Evolutionary conservation across 2,888 invertebrate species (phyloP).

Genomic region (Blera fallax): DNA sequence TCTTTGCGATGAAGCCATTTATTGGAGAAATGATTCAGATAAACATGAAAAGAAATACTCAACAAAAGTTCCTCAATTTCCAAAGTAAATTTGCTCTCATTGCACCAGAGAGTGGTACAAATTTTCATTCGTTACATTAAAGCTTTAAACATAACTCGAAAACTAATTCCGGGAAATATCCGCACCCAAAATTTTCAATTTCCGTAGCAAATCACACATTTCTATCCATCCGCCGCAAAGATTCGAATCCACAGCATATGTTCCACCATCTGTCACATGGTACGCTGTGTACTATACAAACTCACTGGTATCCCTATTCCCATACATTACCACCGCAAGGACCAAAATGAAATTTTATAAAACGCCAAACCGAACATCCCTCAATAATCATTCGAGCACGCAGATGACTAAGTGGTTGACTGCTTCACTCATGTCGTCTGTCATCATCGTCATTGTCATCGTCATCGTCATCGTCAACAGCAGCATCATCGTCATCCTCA

Average conservation of each 20-base stretch:
- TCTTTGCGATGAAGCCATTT: too few relatives aligned
- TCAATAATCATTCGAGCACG: constrained; percentile 20
- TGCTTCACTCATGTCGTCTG: constrained; percentile 37
- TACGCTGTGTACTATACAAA: not conserved
- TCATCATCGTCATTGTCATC: constrained; percentile 21
- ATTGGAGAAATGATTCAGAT: too few relatives aligned
- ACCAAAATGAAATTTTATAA: constrained; percentile 18
- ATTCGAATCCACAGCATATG: not conserved
- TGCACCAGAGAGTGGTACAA: too few relatives aligned
- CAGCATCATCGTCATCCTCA: not conserved
- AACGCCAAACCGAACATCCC: constrained; percentile 28
- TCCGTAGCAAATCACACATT: not conserved
- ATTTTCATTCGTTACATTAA: not conserved
- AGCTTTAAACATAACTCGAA: not conserved
- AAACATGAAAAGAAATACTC: too few relatives aligned
- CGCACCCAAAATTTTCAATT: not conserved
- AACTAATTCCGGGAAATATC: not conserved
- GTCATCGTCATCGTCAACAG: constrained; percentile 6
- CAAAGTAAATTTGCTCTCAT: not conserved
- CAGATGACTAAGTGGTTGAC: constrained; percentile 56
- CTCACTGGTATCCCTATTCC: not conserved
- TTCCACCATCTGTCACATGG: constrained; percentile 9
- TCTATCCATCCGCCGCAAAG: not conserved
- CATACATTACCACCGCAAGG: not conserved
- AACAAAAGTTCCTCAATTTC: not conserved